Evolutionary conservation across 2,113 vertebrate genomes (phyloP), one percentile per base, ranked within the genome.

Genomic region (Nesogale talazaci): DNA sequence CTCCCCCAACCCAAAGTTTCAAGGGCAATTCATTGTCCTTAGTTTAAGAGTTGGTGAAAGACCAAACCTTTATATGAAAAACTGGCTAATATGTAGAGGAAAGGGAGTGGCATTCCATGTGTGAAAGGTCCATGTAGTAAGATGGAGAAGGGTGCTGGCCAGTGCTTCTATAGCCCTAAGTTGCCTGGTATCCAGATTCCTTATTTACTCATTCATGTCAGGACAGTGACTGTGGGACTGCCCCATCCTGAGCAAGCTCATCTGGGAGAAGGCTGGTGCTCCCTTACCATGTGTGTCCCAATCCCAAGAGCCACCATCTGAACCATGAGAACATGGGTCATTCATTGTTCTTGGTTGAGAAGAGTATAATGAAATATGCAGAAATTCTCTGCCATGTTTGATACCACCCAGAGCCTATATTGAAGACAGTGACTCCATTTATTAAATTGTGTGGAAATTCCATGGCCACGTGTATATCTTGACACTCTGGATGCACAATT

Each of bases 331-430:
- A 80, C n/a, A n/a, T n/a, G n/a, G n/a, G n/a, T n/a, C n/a, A n/a
- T n/a, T 46, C 79, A 16, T 2, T 0, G 22, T 34, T 27, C 0
- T 88, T 46, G 20, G 20, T 14, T 19, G 57, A 59, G 3, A 36
- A 57, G 65, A 67, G 38, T 34, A 15, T 52, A 5, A 36, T 16
- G 2, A 86, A 56, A 63, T 14, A 56, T 36, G 67, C n/a, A n/a
- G n/a, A n/a, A n/a, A n/a, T n/a, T n/a, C n/a, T 7, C 3, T 34
- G 34, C 34, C n/a, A 6, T 22, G 19, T 78, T 36, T 76, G 36
- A 12, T 7, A 36, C 34, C 6, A 6, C 10, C 2, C 5, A 27
- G 74, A 6, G 12, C 38, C 6, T 6, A 22, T 0, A 0, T 2
- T n/a, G 65, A 74, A 69, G 56, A 40, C 40, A 9, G 2, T 27